Base-by-base conservation (phyloP, 2,888 invertebrate species). In the Dasysyrphus tricinctus region DNA sequence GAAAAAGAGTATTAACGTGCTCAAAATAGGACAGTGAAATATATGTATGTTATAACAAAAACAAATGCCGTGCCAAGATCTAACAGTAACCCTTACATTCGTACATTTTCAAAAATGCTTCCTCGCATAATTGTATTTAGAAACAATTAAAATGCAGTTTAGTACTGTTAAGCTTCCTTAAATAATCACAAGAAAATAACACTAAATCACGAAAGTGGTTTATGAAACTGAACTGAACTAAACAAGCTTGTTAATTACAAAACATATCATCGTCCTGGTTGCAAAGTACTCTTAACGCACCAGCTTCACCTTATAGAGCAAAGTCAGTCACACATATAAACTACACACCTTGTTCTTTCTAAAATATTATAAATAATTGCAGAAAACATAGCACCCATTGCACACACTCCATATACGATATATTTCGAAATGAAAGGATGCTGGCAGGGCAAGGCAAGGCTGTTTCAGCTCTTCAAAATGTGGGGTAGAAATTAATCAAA, bases 221-320 rank as follows among this genome's bases (percentile, higher is more conserved):
- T 49, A 69, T 39, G n/a, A 34, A 51, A 37, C 67, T 51, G 19
- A 39, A 37, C 67, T n/a, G n/a, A 65, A 47, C 32, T 32, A 47
- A 69, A 70, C 63, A 76, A 57, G 63, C 72, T 70, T 59, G 72
- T 77, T 82, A 82, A 82, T 78, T 82, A 69, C 61, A 29, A 69
- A 61, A 75, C 61, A 78, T 44, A 44, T 69, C 59, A 69, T 78
- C 73, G 37, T 74, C 19, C 69, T 61, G 34, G 67, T 69, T 32
- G 54, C 19, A 54, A 34, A 67, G 24, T 11, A 54, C 67, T 67
- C 59, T 59, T 29, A 57, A 65, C 49, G 19, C 51, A 61, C 12
- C 32, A 56, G 12, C 29, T 44, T 44, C 24, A 63, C 37, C 29
- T 24, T 37, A 59, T 16, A 59, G 4, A 6, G 12, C 12, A 12